Base-by-base conservation (phyloP, 2,888 invertebrate species). In the Amblyjoppa proteus region DNA sequence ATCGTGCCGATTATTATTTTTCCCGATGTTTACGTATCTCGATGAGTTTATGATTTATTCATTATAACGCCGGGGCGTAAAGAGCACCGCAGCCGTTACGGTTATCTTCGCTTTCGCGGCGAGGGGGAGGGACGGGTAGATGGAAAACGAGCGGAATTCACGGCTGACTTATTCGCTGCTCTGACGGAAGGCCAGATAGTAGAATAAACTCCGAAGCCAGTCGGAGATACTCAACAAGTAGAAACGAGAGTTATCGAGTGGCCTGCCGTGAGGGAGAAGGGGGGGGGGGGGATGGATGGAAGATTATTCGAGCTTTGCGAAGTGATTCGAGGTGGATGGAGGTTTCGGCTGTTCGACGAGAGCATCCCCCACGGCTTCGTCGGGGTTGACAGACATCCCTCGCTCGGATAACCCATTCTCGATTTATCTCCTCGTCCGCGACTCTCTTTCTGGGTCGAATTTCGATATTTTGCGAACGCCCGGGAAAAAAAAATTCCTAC, bases 141-240 rank as follows among this genome's bases (percentile, higher is more conserved):
- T 45, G 31, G 58, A 81, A 53, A 56, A 7, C 25, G n/a, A 74
- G 41, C 74, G 25, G 56, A 81, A 68, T 81, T 81, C 56, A 68
- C 66, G 68, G 34, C 41, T 58, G 74, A 81, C 74, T 68, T 81
- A 68, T 41, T 81, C 81, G 31, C 68, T 9, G 38, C 38, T 66
- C 28, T 34, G 56, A 45, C 68, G 13, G 64, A 49, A 69, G 9
- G 5, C 7, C 7, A 38, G 25, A 53, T 73, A 64, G 34, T 56
- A 34, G 76, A 38, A 58, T 28, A 34, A 71, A 51, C 49, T 58
- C 25, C 75, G 38, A 61, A 38, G 58, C 16, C 53, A 41, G 61
- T 71, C 61, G 75, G 64, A 74, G 51, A 68, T 85, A 82, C 85
- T 88, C 84, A 82, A 83, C 81, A 87, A 87, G 81, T 87, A 84